These are phyloP conservation scores for Oscheius sp. DNA, from an alignment of 1,140 invertebrate species.

Conservation along the genomic window DNA sequence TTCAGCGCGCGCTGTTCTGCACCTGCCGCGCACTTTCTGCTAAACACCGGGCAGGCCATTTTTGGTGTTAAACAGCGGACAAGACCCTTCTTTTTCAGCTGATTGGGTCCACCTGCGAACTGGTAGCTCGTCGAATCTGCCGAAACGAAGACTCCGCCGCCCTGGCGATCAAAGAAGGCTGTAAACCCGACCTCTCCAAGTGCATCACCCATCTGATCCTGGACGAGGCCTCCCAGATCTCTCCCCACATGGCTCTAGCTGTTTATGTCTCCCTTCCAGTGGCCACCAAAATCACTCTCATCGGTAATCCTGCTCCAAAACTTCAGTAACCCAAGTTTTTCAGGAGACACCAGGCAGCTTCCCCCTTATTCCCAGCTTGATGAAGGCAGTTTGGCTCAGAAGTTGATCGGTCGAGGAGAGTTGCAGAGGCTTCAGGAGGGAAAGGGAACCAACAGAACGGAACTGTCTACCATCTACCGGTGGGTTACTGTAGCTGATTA, in stretches of 20 bases:
- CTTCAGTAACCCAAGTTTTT: neutral
- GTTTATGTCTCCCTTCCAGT: neutral
- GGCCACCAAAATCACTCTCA: neutral
- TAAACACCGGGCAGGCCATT: too few species aligned
- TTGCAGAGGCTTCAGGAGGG: neutral
- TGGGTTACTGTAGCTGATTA: too few species aligned
- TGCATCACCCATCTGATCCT: neutral
- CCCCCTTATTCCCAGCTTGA: neutral
- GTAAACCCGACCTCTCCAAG: neutral
- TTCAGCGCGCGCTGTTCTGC: too few species aligned
- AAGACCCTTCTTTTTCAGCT: too few species aligned
- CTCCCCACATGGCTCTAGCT: neutral
- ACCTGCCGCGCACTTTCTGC: too few species aligned
- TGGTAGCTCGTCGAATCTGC: neutral
- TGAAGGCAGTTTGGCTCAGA: neutral
- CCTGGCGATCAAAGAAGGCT: neutral
- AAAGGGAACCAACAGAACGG: neutral
- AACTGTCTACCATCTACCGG: too few species aligned
- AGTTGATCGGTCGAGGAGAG: neutral
- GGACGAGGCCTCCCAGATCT: neutral
- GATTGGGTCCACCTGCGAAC: neutral
- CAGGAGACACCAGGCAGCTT: neutral
- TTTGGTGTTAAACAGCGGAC: too few species aligned
- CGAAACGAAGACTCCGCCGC: neutral
- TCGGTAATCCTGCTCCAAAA: neutral